Evolutionary conservation across 2,797 vertebrate species (phyloP).

Genomic region (Pygocentrus nattereri): DNA sequence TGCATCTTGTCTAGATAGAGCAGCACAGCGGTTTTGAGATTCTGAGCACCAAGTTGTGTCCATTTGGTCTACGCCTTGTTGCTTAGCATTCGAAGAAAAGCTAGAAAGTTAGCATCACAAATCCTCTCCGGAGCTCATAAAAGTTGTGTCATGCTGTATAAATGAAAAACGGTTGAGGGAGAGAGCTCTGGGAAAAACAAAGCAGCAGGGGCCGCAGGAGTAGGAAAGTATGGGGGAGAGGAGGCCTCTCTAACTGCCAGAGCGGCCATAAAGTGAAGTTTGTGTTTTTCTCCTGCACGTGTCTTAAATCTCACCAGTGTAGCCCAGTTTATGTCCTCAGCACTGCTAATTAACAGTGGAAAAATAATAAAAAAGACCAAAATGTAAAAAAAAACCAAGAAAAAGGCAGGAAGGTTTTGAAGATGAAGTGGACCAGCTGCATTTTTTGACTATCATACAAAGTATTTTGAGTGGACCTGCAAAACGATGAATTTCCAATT

Average conservation of each 20-base stretch:
- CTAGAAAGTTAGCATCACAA: not conserved
- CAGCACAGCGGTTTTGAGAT: not conserved
- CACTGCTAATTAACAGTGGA: conserved; percentile 42
- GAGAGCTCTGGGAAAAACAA: conserved; percentile 31
- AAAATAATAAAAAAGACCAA: conserved; percentile 18
- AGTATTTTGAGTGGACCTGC: too few relatives aligned
- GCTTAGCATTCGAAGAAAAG: not conserved
- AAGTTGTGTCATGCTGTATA: conserved; percentile 34
- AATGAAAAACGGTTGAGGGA: conserved; percentile 36
- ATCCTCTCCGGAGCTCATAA: conserved; percentile 31
- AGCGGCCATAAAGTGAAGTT: conserved; percentile 50
- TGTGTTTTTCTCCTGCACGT: conserved; percentile 46
- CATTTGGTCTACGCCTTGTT: not conserved
- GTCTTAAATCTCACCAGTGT: conserved; percentile 47
- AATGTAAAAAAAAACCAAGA: conserved; percentile 6
- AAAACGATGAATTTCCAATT: not conserved
- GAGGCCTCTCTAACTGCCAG: conserved; percentile 37
- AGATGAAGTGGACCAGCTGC: conserved; percentile 30
- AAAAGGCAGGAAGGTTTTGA: not conserved
- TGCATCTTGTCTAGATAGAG: not conserved
- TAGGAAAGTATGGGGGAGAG: conserved; percentile 32
- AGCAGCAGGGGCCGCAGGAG: not conserved
- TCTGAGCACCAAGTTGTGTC: not conserved
- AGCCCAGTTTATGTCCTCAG: conserved; percentile 32
- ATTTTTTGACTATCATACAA: not conserved